Base-by-base conservation (phyloP, 2,113 vertebrate genomes). In the Noctilio leporinus region DNA sequence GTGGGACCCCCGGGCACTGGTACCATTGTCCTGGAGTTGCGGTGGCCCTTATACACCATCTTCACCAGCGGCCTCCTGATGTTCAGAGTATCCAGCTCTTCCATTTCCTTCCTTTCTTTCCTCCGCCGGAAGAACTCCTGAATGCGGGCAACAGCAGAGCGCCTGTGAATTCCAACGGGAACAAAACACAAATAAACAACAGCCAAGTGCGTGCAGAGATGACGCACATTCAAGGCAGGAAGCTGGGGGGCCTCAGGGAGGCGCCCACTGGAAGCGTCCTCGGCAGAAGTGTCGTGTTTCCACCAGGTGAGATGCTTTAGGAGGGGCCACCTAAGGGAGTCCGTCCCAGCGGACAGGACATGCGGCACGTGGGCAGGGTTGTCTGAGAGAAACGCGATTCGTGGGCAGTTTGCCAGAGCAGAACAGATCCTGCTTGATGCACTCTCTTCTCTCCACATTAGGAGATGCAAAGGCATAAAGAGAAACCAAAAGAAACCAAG, bases 1-100 rank as follows among this genome's bases (percentile, higher is more conserved):
- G 10, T 53, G 24, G 76, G n/a, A n/a, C n/a, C 38, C 53, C 64
- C 4, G 19, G 97, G 86, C 59, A 3, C 51, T 19, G 6, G 78
- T 99, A 99, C 99, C 99, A 99, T 99, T 38, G 99, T 99, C 82
- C 99, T 98, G 96, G 99, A 99, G 98, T 99, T 99, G 75, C 99
- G 99, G 96, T 99, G 99, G 70, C 99, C 99, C 97, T 99, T 99
- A 95, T 99, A 99, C 55, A 99, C 99, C 99, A 99, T 99, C 98
- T 99, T 99, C 53, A 99, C 99, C 0, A 99, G 96, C 10, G 99
- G 99, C 69, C 99, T 99, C 92, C 99, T 98, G 95, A 99, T 99
- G 69, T 99, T 99, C 96, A 99, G 87, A 0, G 99, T 99, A 84
- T 99, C 99, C 91, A 99, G 97, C 95, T 99, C 99, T 94, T 99